phyloP scores from a whole-genome alignment of 2,797 vertebrate genomes.

The Chelmon rostratus region DNA sequence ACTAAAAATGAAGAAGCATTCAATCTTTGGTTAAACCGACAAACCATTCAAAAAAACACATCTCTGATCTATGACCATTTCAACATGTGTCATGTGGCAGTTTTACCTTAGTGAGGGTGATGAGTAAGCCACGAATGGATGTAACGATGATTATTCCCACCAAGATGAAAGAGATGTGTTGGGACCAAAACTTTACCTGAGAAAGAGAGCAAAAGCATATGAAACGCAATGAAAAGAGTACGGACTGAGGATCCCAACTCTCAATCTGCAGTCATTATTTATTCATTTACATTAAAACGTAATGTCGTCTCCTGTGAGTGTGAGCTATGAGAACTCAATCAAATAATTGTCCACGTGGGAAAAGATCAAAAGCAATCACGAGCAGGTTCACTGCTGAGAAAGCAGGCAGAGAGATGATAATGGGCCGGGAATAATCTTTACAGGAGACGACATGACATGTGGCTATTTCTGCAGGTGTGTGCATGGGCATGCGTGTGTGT shows the following conservation, averaged over 20 bases:
- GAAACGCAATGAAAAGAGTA: background rate
- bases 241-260: background rate
- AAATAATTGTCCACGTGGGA: constrained; percentile 7
- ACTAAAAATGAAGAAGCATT: constrained; percentile 80
- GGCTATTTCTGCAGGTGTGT: constrained; percentile 24
- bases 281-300: constrained; percentile 7
- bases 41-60: fast-evolving
- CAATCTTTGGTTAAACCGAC: background rate
- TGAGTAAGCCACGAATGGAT: constrained; percentile 96
- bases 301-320: background rate
- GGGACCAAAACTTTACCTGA: constrained; percentile 99
- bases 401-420: constrained; percentile 42
- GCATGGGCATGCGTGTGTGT: constrained; percentile 4
- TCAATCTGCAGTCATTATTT: constrained; percentile 12
- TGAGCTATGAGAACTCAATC: constrained; percentile 10
- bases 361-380: constrained; percentile 22
- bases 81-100: background rate
- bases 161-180: constrained; percentile 98
- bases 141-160: constrained; percentile 99
- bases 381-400: constrained; percentile 34
- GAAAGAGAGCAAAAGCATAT: background rate
- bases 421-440: constrained; percentile 59
- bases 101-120: constrained; percentile 97
- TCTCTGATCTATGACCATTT: background rate
- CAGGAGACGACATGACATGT: constrained; percentile 45